phyloP scores from a whole-genome alignment of 2,797 vertebrate genomes.

The Garrulus glandarius region DNA sequence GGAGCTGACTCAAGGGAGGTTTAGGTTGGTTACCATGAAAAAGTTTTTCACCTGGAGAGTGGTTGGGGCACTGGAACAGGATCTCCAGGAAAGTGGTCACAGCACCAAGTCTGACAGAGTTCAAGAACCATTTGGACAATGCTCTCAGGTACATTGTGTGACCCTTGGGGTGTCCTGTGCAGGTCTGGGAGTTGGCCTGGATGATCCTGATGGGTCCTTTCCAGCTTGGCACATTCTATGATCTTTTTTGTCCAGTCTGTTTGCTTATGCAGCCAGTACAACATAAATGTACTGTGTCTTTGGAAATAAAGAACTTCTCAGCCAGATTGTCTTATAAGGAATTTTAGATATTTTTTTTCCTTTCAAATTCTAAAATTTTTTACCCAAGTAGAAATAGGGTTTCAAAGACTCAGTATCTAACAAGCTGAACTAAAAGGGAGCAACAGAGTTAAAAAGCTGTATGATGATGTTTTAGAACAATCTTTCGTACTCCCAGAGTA shows the following conservation, averaged over 20 bases:
- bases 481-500: not conserved
- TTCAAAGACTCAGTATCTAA: not conserved
- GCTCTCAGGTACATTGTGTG: not conserved
- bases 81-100: not conserved
- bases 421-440: not conserved
- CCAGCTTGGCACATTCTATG: not conserved
- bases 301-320: not conserved
- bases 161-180: not conserved
- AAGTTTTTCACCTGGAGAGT: not conserved
- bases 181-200: not conserved
- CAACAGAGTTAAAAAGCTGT: not conserved
- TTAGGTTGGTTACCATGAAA: not conserved
- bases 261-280: not conserved
- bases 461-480: not conserved
- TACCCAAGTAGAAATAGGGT: not conserved
- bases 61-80: not conserved
- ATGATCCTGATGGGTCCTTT: not conserved
- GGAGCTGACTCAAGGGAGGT: not conserved
- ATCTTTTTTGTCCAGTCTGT: not conserved
- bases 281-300: not conserved
- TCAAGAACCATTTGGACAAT: not conserved
- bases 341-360: not conserved
- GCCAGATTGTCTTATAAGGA: not conserved
- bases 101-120: not conserved
- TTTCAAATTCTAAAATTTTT: not conserved